Evolutionary conservation across 2,797 vertebrate species (phyloP), one percentile per base, ranked within the genome.

Genomic region (Esox lucius): DNA sequence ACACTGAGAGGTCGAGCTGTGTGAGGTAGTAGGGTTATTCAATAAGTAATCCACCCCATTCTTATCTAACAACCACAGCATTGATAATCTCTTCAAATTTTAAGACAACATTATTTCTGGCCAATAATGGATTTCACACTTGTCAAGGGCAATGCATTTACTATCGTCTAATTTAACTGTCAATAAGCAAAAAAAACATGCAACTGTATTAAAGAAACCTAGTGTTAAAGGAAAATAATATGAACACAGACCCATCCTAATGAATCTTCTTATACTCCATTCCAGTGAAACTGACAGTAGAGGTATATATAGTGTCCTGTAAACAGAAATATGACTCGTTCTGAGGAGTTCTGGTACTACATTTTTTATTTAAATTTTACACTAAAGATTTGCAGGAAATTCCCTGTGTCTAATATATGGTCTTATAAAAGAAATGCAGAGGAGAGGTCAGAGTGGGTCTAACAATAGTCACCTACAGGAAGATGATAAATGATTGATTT

Each of bases 401-500:
- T 70, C 19, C 65, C 67, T 66, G 71, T 28, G 51, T 74, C 51
- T 70, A 35, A 31, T 12, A 28, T 56, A 16, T 24, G 22, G 33
- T 59, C 42, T 42, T 51, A 19, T 73, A 62, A 70, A 71, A 74
- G 59, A 19, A 74, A 69, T 76, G 72, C 72, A 75, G 68, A 68
- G 78, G 33, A 75, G 62, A 69, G 78, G 33, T 69, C 59, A 15
- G 62, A 74, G 35, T 77, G 59, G 68, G 68, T 74, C 51, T 39
- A 79, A 84, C 51, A 74, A 76, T 73, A 75, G 69, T 68, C 71
- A 33, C 19, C 15, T 17, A 71, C 67, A 83, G 26, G 39, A 22
- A 70, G 70, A 73, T 26, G 67, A 81, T 85, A 84, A 85, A 78
- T 70, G 75, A 87, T 81, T 77, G 48, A 88, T 75, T 46, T n/a